phyloP scores from a whole-genome alignment of 2,888 invertebrate genomes.

The Athalia rosae region DNA sequence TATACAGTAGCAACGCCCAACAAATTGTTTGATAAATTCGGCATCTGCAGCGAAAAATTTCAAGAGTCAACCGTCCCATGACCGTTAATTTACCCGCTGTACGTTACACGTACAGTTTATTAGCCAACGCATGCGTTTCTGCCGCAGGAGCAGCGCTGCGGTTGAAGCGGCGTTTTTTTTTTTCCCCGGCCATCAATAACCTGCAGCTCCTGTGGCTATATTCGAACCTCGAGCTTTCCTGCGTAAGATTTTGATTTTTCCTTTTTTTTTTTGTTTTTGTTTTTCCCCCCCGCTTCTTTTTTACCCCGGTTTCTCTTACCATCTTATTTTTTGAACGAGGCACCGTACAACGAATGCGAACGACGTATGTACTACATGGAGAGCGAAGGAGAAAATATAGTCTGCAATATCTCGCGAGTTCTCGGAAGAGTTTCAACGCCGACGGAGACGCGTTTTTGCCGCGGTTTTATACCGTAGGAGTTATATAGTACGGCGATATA shows the following conservation, averaged over 20 bases:
- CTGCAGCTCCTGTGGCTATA: background rate
- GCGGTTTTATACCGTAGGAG: background rate
- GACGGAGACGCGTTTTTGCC: slow-evolving; percentile 66
- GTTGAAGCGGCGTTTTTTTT: background rate
- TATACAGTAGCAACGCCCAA: too few relatives aligned
- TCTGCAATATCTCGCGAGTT: slow-evolving; percentile 53
- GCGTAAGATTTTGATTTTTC: slow-evolving; percentile 4
- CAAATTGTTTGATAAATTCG: too few relatives aligned
- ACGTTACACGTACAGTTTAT: too few relatives aligned
- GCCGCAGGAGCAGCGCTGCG: too few relatives aligned
- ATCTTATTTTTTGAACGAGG: background rate
- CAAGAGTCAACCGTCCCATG: too few relatives aligned
- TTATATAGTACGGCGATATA: background rate
- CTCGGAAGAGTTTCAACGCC: slow-evolving; percentile 66
- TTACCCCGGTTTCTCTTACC: background rate
- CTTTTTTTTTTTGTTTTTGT: slow-evolving; percentile 1
- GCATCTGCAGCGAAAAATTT: too few relatives aligned
- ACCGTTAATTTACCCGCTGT: too few relatives aligned
- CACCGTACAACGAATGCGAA: too few relatives aligned
- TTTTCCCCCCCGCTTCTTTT: background rate
- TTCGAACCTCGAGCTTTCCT: slow-evolving; percentile 14
- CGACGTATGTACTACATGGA: slow-evolving; percentile 32
- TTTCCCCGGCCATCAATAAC: slow-evolving; percentile 18
- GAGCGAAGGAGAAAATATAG: slow-evolving; percentile 1
- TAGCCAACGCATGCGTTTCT: too few relatives aligned